Percentiles rank a stretch among this genome's conserved stretches.
Conservation (phyloP, 1,140 invertebrate species). For the Helicoverpa armigera region DNA sequence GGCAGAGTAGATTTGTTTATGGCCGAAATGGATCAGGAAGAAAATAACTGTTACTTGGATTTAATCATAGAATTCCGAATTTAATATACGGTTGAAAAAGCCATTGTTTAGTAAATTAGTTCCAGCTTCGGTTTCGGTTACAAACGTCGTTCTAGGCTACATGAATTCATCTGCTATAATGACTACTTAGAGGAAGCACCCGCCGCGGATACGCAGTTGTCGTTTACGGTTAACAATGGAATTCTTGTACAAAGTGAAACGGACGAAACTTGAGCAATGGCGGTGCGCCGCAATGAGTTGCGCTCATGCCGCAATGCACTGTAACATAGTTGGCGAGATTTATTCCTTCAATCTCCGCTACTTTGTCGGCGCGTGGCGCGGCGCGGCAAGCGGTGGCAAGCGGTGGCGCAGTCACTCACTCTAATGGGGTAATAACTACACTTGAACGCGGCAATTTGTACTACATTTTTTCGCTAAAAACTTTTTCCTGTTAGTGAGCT, state of each 20-base stretch:
- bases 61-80: too few relatives aligned
- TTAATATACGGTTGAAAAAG: background rate
- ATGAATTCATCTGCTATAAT: background rate
- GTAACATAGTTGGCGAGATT: slow-evolving; percentile 64
- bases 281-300: slow-evolving; percentile 31
- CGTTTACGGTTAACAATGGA: slow-evolving; percentile 2
- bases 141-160: background rate
- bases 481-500: slow-evolving; percentile 61
- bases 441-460: slow-evolving; percentile 72
- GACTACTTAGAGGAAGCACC: background rate
- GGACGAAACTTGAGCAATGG: slow-evolving; percentile 23
- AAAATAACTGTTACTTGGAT: too few relatives aligned
- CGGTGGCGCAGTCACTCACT: slow-evolving; percentile 65
- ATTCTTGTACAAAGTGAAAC: slow-evolving; percentile 33
- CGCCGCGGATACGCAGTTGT: background rate
- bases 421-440: slow-evolving; percentile 77
- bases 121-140: too few relatives aligned
- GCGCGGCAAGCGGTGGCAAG: slow-evolving; percentile 38
- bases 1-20: too few relatives aligned
- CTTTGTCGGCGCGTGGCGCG: slow-evolving; percentile 46
- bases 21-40: too few relatives aligned
- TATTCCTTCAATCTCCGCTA: slow-evolving; percentile 69
- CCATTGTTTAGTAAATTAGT: background rate
- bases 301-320: slow-evolving; percentile 51
- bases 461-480: slow-evolving; percentile 70